Percentiles rank a stretch among this genome's conserved stretches.
Evolutionary conservation across 1,140 invertebrate genomes (phyloP).

Genomic region (Zaprionus kolodkinae): DNA sequence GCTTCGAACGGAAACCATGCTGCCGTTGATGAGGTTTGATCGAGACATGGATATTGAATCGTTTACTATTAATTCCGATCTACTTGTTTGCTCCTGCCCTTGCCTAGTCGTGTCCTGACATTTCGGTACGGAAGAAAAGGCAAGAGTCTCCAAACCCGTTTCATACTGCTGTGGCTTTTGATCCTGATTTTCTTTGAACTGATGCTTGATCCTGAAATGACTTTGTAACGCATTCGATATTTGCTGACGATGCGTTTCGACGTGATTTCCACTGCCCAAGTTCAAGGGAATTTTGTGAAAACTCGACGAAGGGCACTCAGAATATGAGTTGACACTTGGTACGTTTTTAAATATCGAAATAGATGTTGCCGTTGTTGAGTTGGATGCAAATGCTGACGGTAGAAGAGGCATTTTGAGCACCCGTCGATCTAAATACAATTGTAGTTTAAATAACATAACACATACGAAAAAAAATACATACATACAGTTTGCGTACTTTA

Average conservation of each 20-base stretch:
- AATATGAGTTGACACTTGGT: constrained; percentile 3
- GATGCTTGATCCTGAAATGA: constrained; percentile 67
- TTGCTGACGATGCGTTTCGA: constrained; percentile 24
- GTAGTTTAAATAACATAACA: background rate
- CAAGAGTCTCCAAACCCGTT: background rate
- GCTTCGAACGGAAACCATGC: constrained; percentile 68
- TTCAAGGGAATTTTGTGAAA: background rate
- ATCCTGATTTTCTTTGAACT: constrained; percentile 46
- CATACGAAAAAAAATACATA: background rate
- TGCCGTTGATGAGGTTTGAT: constrained; percentile 39
- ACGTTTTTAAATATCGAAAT: background rate
- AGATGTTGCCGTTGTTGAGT: background rate
- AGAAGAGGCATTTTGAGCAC: constrained; percentile 3
- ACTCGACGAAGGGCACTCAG: background rate
- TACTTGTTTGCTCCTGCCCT: constrained; percentile 10
- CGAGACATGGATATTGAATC: constrained; percentile 21
- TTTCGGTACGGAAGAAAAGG: background rate
- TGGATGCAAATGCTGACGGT: background rate
- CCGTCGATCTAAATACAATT: constrained; percentile 13
- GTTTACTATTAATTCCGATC: constrained; percentile 26
- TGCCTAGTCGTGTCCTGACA: background rate
- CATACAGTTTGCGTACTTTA: constrained; percentile 8
- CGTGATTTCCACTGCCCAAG: background rate
- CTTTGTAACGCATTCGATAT: constrained; percentile 50
- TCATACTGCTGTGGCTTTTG: constrained; percentile 11